Base-by-base conservation (phyloP, 2,797 vertebrate genomes). In the Pristis pectinata region DNA sequence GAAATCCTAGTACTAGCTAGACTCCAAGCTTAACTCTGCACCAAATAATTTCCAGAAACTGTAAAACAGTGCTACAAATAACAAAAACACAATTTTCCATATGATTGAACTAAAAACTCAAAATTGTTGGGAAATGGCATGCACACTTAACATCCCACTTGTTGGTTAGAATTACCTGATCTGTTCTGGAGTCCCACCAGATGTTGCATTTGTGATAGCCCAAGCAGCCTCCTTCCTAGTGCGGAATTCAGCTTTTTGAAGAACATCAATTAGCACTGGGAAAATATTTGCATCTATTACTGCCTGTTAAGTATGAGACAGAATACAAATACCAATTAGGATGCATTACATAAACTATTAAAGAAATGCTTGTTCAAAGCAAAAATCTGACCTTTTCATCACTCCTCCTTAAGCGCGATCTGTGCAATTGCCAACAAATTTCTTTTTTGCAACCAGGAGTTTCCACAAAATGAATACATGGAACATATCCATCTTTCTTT, bases 191-290 rank as follows among this genome's bases (percentile, higher is more conserved):
- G 98, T 98, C 94, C 98, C 98, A 95, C 99, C 99, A 0, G 98
- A 99, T 0, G 98, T 99, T 95, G 98, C 98, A 34, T 99, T 99
- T 96, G 99, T 99, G 95, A 99, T 98, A 93, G 98, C 98, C 99
- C 98, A 99, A 0, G 98, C 98, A 56, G 99, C 98, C 96, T 99
- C 99, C 97, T 99, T 99, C 95, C 98, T 98, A 85, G 99, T 99
- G 91, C 98, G 98, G 96, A 99, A 99, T 97, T 99, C 99, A 95
- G 99, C 98, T 96, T 98, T 98, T 96, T 99, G 98, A 96, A 99
- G 98, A 96, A 99, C 98, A 95, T 96, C 97, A 95, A 99, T 99
- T 95, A 99, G 97, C 95, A 98, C 97, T 95, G 98, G 98, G 96
- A 99, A 98, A 96, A 99, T 98, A 96, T 97, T 97, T 95, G 98